Conservation (phyloP, 2,888 invertebrate genomes). For the Drosophila leonis region DNA sequence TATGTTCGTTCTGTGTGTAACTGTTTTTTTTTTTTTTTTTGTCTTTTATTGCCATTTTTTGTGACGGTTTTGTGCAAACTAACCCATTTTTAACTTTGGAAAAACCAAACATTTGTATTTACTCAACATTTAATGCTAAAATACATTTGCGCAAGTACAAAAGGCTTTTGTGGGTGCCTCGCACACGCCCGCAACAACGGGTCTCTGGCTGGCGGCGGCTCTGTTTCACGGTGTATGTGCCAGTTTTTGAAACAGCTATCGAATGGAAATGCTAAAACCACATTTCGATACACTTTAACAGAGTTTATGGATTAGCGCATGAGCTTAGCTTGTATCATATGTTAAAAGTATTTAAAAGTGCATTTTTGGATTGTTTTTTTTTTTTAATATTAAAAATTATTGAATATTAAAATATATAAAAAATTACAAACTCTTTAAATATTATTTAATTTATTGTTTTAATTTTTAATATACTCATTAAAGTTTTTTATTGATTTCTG, state of each 20-base stretch:
- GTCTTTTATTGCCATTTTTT: constrained; percentile 11
- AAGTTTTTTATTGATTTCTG: no score
- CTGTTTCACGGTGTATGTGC: constrained; percentile 36
- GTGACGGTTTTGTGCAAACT: constrained; percentile 31
- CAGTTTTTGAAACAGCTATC: constrained; percentile 48
- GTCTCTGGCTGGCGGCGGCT: constrained; percentile 11
- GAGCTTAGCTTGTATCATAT: no score
- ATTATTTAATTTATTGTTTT: no score
- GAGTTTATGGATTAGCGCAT: no score
- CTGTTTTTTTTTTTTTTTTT: constrained; percentile 5
- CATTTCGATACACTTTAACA: constrained; percentile 14
- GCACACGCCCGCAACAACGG: constrained; percentile 8
- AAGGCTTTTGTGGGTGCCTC: constrained; percentile 38
- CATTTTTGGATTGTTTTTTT: no score
- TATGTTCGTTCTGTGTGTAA: constrained; percentile 10
- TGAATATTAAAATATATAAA: no score
- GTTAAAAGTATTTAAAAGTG: no score
- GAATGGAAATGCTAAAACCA: constrained; percentile 30
- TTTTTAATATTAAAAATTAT: no score
- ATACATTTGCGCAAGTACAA: constrained; percentile 69
- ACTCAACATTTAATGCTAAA: constrained; percentile 56
- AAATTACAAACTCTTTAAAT: no score
- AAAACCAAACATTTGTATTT: constrained; percentile 64
- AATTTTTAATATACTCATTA: no score
- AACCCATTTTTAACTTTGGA: constrained; percentile 63